Conservation (phyloP, 2,113 vertebrate species). For the Laticauda laticaudata region DNA sequence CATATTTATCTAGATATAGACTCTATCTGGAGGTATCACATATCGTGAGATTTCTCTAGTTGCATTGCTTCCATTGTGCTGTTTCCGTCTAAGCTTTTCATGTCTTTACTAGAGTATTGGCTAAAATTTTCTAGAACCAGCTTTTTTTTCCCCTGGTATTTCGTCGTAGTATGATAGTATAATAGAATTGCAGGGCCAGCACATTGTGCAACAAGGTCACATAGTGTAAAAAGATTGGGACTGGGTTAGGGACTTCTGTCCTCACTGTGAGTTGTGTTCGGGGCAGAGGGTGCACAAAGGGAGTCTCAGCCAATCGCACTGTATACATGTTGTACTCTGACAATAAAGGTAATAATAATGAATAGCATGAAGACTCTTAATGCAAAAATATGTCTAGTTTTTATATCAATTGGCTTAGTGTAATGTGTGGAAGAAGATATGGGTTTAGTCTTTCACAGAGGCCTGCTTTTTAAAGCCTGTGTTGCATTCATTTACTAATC, state of each 20-base stretch:
- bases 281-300: too few relatives aligned
- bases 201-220: too few relatives aligned
- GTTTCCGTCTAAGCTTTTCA: neutral
- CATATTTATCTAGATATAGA: neutral
- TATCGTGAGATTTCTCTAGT: neutral
- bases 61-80: neutral
- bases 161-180: too few relatives aligned
- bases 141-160: neutral
- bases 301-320: too few relatives aligned
- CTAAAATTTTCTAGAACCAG: neutral
- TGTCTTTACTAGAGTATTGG: neutral
- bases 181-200: too few relatives aligned
- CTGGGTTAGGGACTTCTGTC: too few relatives aligned
- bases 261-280: too few relatives aligned
- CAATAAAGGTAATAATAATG: too few relatives aligned
- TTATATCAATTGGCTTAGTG: neutral
- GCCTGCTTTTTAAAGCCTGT: neutral
- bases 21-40: too few relatives aligned
- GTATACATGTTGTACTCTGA: too few relatives aligned
- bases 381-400: neutral
- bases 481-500: neutral
- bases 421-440: neutral
- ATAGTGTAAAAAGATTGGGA: too few relatives aligned
- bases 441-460: neutral
- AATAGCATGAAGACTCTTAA: neutral